Evolutionary conservation across 1,140 invertebrate genomes (phyloP), one percentile per base, ranked within the genome.

Genomic region (Tetraneura akinire): DNA sequence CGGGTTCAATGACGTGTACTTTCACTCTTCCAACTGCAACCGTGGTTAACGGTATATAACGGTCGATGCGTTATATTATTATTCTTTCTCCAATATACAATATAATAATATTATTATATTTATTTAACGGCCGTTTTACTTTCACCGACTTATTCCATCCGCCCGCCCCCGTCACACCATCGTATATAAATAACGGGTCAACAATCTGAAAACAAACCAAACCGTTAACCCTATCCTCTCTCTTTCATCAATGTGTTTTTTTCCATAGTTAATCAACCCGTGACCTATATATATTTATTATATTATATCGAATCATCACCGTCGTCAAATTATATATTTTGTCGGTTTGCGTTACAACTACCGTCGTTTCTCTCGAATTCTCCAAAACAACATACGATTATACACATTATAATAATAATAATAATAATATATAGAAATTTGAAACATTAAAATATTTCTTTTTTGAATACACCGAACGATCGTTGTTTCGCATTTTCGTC

Each of bases 111-210:
- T 51, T 18, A 18, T 55, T 55, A 23, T 32, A 16, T 32, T 62
- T 11, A 11, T 45, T 68, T 76, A 57, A 57, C 71, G n/a, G 32
- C 21, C 53, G 26, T 76, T 74, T 74, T 55, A 37, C 71, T 55
- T 76, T 76, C 53, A 55, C 49, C 29, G 53, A 62, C 55, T 78
- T 60, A n/a, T 55, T 18, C 29, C 26, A 47, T 10, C 26, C 21
- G 47, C 71, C 13, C 51, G 32, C 53, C 8, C 73, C 32, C 73
- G 37, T 21, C 45, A 5, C 16, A 23, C 18, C 37, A 5, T 13
- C 21, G n/a, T n/a, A n/a, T n/a, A n/a, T n/a, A n/a, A n/a, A 23
- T 76, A 78, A 78, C 74, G 53, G 74, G 74, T 78, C 74, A 78
- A 78, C 74, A 23, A 51, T 71, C 49, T 45, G 68, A 71, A 51